Percentiles rank a stretch among this genome's conserved stretches.
phyloP scores from a whole-genome alignment of 2,113 vertebrate genomes.

The Athene cunicularia region DNA sequence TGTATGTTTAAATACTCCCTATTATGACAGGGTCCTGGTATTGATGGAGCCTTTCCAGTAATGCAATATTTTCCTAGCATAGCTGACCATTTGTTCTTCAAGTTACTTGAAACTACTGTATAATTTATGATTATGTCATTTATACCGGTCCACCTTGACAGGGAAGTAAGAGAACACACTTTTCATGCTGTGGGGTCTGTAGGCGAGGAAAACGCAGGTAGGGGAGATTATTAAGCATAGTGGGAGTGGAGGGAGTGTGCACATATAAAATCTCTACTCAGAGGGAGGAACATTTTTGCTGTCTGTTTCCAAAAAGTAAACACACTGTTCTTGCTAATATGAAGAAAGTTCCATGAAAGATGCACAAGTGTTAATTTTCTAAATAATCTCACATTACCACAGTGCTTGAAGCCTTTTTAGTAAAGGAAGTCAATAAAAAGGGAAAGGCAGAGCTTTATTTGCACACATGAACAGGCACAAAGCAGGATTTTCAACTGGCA shows the following conservation, averaged over 20 bases:
- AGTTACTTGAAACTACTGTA: background rate
- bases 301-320: background rate
- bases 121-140: background rate
- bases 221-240: background rate
- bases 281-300: background rate
- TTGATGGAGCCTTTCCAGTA: background rate
- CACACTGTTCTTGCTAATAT: background rate
- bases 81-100: background rate
- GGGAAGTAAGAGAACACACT: background rate
- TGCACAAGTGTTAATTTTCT: constrained; percentile 75
- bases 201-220: background rate
- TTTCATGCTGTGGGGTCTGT: background rate
- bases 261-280: background rate
- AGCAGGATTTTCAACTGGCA: constrained; percentile 10
- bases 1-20: background rate
- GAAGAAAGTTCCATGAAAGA: constrained; percentile 49
- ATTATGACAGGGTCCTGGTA: background rate
- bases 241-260: background rate
- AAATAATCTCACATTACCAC: constrained; percentile 74
- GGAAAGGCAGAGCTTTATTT: constrained; percentile 31
- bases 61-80: background rate
- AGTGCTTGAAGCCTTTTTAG: background rate
- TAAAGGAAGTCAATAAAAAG: constrained; percentile 36
- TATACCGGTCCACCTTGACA: background rate
- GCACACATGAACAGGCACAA: constrained; percentile 52